Conservation (phyloP, 2,888 invertebrate species). For the Anticlea derivata region DNA sequence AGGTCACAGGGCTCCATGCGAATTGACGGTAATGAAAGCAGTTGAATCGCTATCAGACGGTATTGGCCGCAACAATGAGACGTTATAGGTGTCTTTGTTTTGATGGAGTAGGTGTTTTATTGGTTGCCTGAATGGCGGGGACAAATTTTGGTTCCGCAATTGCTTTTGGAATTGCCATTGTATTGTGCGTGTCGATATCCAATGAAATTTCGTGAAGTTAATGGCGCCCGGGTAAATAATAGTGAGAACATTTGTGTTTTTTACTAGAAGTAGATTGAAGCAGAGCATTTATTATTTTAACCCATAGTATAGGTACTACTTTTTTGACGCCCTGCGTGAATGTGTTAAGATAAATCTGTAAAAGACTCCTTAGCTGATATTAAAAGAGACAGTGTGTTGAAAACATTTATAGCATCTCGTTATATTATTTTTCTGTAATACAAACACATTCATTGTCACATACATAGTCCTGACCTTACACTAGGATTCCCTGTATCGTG, state of each 20-base stretch:
- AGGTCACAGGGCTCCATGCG: constrained; percentile 46
- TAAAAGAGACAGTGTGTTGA: no score
- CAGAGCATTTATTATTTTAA: background rate
- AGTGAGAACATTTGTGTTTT: background rate
- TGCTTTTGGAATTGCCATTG: constrained; percentile 3
- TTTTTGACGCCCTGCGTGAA: no score
- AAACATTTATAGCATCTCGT: no score
- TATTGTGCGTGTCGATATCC: constrained; percentile 2
- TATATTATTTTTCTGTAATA: no score
- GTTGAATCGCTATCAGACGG: constrained; percentile 41
- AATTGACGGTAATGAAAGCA: constrained; percentile 56
- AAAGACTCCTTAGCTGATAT: no score
- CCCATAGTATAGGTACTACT: no score
- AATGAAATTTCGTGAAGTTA: background rate
- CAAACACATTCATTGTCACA: no score
- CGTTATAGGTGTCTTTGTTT: constrained; percentile 31
- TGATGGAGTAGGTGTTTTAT: constrained; percentile 30
- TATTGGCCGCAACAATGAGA: constrained; percentile 38
- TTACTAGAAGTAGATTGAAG: background rate
- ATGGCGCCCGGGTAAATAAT: background rate
- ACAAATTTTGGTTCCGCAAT: constrained; percentile 22
- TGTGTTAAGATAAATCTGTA: no score
- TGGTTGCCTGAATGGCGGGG: constrained; percentile 9
- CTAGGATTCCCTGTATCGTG: no score
- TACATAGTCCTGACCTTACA: no score